Evolutionary conservation across 2,888 invertebrate genomes (phyloP), one percentile per base, ranked within the genome.

Genomic region (Steromphala cineraria): DNA sequence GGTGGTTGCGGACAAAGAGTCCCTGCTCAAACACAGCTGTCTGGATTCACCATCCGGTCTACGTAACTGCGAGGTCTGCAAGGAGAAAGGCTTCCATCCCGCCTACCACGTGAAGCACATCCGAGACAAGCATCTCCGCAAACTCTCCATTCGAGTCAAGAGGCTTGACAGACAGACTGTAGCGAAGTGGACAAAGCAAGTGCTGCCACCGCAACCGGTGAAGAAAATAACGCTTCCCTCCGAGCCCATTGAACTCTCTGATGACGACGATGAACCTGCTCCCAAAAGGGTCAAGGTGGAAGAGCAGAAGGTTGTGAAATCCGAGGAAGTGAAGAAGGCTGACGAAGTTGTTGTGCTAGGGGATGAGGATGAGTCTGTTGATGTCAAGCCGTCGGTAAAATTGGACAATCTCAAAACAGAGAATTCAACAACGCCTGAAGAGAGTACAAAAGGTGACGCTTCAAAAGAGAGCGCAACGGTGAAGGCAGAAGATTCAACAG

Each of bases 1-100:
- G 89, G 90, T 91, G 13, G 90, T 91, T 10, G 87, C 89, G 2
- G 87, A 88, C 56, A 85, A 86, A 52, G 85, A 85, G 46, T 86
- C 90, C 36, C 83, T 90, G 0, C 78, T 76, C 15, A 87, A 85
- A 28, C 91, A 91, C 81, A 87, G 85, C 4, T 91, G 91, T 80
- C 81, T 85, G 19, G 87, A 86, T 36, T 87, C 87, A 53, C 84
- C 87, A 0, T 82, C 86, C 76, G 86, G 86, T 5, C 87, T 85
- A 36, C 83, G 88, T 31, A 87, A 87, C 31, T 89, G 89, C 81
- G 83, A 78, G 75, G 86, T 90, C 75, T 91, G 90, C 85, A 86
- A 85, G n/a, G 82, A 88, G 67, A 86, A 81, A 17, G 88, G 85
- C 21, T 87, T 83, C 78, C 86, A 86, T 67, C 86, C 86, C 2